phyloP scores from a whole-genome alignment of 2,113 vertebrate species.

The Pollachius pollachius region DNA sequence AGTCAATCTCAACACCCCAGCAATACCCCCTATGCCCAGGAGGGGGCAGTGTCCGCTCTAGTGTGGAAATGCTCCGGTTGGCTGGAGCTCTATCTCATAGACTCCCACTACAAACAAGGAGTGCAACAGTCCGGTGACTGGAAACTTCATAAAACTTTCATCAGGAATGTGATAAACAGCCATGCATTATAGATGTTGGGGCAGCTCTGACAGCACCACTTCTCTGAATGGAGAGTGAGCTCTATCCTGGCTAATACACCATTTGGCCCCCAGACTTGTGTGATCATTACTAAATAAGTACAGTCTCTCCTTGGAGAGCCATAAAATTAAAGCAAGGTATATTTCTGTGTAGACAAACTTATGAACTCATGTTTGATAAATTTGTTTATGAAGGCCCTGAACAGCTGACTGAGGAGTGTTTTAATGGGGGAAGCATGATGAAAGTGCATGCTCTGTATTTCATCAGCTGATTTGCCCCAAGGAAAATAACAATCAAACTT shows the following conservation, averaged over 20 bases:
- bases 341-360: conserved; percentile 8
- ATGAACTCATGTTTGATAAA: neutral
- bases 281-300: conserved; percentile 34
- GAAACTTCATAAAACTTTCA: conserved; percentile 77
- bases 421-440: too few relatives aligned
- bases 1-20: neutral
- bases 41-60: conserved; percentile 40
- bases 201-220: conserved; percentile 6
- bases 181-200: conserved; percentile 72
- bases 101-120: conserved; percentile 23
- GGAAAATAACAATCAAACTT: conserved; percentile 1
- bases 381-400: neutral
- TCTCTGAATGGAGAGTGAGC: conserved; percentile 22
- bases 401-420: neutral
- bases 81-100: neutral
- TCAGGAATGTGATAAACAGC: conserved; percentile 59
- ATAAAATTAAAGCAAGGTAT: neutral
- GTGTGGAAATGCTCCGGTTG: conserved; percentile 1
- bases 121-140: conserved; percentile 51
- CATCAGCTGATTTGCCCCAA: conserved; percentile 44
- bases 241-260: conserved; percentile 31
- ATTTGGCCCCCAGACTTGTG: conserved; percentile 51
- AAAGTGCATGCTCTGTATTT: too few relatives aligned
- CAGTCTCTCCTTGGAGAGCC: conserved; percentile 40
- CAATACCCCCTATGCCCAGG: conserved; percentile 36